Evolutionary conservation across 2,113 vertebrate genomes (phyloP).

Genomic region (Albula glossodonta): DNA sequence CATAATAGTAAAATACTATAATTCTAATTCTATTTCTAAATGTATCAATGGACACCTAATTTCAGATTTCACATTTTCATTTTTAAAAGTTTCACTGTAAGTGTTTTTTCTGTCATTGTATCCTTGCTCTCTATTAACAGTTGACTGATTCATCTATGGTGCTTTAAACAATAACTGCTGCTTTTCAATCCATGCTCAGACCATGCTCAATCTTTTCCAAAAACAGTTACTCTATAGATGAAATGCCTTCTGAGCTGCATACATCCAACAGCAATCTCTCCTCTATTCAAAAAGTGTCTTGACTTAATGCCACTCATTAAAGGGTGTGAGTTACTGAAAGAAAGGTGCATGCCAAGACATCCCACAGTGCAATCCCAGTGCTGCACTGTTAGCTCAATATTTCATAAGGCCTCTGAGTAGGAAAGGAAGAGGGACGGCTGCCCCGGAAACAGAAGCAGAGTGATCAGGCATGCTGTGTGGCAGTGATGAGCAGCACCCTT

Average conservation of each 20-base stretch:
- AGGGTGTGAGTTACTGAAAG: not conserved
- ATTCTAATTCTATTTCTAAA: not conserved
- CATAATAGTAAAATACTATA: too few relatives aligned
- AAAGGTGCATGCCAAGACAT: not conserved
- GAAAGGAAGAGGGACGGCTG: conserved; percentile 25
- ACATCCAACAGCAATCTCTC: not conserved
- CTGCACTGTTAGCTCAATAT: not conserved
- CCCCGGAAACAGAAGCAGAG: not conserved
- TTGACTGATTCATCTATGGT: not conserved
- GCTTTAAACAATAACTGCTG: not conserved
- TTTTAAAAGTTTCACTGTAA: not conserved
- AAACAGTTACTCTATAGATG: not conserved
- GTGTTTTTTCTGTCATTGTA: not conserved
- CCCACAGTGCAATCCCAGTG: not conserved
- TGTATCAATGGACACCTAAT: too few relatives aligned
- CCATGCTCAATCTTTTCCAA: not conserved
- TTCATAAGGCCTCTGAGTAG: not conserved
- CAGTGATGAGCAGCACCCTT: conserved; percentile 48
- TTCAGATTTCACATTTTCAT: too few relatives aligned
- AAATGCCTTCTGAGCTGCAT: not conserved
- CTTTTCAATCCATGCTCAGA: not conserved
- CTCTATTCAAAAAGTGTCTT: not conserved
- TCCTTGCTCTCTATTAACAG: not conserved
- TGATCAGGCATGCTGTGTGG: conserved; percentile 18
- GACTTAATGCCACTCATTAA: not conserved